Evolutionary conservation across 2,888 invertebrate genomes (phyloP).

Genomic region (Mactromeris polynyma): DNA sequence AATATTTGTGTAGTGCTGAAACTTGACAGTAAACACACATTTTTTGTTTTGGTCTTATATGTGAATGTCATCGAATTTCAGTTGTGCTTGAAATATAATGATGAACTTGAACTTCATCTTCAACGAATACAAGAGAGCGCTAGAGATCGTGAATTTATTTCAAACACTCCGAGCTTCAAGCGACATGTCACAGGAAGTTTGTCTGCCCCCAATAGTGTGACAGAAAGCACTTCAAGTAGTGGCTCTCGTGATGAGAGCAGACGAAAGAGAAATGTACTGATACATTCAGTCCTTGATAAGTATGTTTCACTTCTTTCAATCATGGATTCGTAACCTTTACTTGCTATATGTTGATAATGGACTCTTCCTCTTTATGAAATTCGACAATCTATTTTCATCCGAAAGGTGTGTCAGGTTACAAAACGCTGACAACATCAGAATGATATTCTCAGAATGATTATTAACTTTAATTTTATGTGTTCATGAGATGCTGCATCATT

Average conservation of each 20-base stretch:
- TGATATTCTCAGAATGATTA: too few relatives aligned
- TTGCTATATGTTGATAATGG: too few relatives aligned
- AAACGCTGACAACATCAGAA: too few relatives aligned
- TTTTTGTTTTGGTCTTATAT: background rate
- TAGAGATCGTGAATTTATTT: slow-evolving; percentile 47
- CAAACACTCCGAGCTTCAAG: slow-evolving; percentile 11
- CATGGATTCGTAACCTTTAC: background rate
- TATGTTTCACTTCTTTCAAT: background rate
- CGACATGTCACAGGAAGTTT: background rate
- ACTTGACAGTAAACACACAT: too few relatives aligned
- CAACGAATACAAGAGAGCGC: slow-evolving; percentile 43
- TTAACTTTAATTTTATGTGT: too few relatives aligned
- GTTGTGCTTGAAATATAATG: slow-evolving; percentile 53
- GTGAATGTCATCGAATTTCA: background rate
- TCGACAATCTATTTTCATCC: too few relatives aligned
- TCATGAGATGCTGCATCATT: too few relatives aligned
- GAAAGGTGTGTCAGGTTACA: too few relatives aligned
- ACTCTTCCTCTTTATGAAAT: too few relatives aligned
- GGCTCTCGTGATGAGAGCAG: slow-evolving; percentile 22
- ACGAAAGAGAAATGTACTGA: slow-evolving; percentile 18
- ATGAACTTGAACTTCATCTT: slow-evolving; percentile 40
- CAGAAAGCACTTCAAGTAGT: slow-evolving; percentile 18
- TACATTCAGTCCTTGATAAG: slow-evolving; percentile 27
- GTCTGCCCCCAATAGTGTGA: background rate
- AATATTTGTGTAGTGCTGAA: too few relatives aligned